phyloP scores from a whole-genome alignment of 2,888 invertebrate genomes.

The Eristalinus sepulchralis region DNA sequence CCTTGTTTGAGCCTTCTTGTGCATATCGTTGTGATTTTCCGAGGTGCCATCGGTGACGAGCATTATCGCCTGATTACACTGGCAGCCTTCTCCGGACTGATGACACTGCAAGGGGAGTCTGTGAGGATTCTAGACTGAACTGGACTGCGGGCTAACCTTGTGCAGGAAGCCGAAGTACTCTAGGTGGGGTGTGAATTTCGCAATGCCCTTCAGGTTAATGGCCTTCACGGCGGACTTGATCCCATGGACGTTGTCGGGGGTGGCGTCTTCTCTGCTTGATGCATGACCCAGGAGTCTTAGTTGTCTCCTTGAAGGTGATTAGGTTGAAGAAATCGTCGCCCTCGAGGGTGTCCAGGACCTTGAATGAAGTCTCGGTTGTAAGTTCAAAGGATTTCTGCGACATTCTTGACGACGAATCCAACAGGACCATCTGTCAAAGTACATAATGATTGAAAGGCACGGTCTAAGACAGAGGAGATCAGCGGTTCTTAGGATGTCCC shows the following conservation, averaged over 20 bases:
- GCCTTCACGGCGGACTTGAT: conserved; percentile 89
- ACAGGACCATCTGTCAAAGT: conserved; percentile 85
- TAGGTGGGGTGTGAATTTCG: conserved; percentile 96
- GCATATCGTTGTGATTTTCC: conserved; percentile 84
- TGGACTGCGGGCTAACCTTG: conserved; percentile 83
- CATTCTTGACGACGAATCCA: conserved; percentile 96
- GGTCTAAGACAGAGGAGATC: no score
- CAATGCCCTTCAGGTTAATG: conserved; percentile 89
- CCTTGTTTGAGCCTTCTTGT: conserved; percentile 98
- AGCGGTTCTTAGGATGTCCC: conserved; percentile 90
- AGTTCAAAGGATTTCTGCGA: conserved; percentile 91
- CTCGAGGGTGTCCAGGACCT: conserved; percentile 95
- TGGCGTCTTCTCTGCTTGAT: conserved; percentile 93
- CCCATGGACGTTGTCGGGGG: conserved; percentile 90
- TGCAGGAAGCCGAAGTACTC: conserved; percentile 94
- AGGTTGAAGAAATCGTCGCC: conserved; percentile 99
- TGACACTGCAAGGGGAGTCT: conserved; percentile 84
- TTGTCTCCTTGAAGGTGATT: conserved; percentile 92
- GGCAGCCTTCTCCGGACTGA: conserved; percentile 91
- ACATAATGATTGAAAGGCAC: background rate
- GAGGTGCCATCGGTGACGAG: conserved; percentile 97
- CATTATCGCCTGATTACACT: conserved; percentile 99
- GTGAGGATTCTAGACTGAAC: no score
- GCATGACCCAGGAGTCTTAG: conserved; percentile 93
- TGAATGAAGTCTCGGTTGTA: conserved; percentile 92